Evolutionary conservation across 1,140 invertebrate genomes (phyloP), one percentile per base, ranked within the genome.

Genomic region (Bombus picipes): DNA sequence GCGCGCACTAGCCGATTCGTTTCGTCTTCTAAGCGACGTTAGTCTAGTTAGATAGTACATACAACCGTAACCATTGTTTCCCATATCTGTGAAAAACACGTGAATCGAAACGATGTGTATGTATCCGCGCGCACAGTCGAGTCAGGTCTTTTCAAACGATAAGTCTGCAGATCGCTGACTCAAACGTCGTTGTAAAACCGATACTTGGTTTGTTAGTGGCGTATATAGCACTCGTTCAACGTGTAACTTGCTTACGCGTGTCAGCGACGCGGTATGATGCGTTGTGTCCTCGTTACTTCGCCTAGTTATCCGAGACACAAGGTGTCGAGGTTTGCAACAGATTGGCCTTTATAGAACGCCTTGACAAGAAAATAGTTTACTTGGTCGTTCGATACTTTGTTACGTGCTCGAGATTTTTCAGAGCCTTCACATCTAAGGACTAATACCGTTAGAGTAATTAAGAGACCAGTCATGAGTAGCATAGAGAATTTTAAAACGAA

Each of bases 371-470:
- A 39, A n/a, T 77, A 76, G 74, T 37, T 73, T 28, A 28, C 28
- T 39, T 41, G 66, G 43, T 43, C n/a, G n/a, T 41, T 82, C 41
- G n/a, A 79, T 65, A 85, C 72, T 72, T 85, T 79, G 68, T 85
- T 80, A 85, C 65, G 53, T 71, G 66, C 39, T 59, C 34, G 47
- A 39, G 15, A 59, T 41, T 59, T 78, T 47, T 76, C 39, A 65
- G 59, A 34, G 25, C 34, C 57, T 47, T 62, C 74, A 71, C 65
- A 41, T 57, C 3, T 43, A 79, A 34, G 32, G 32, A 22, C 25
- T 32, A 79, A 43, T 43, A 79, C 43, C 34, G 28, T 43, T 83
- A 76, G 73, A 66, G 12, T 76, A 65, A 75, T 70, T 78, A 71
- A 80, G 41, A 43, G 62, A 59, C 37, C 39, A 62, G 47, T 70